phyloP scores from a whole-genome alignment of 1,140 invertebrate species.

The Lethocerus indicus region DNA sequence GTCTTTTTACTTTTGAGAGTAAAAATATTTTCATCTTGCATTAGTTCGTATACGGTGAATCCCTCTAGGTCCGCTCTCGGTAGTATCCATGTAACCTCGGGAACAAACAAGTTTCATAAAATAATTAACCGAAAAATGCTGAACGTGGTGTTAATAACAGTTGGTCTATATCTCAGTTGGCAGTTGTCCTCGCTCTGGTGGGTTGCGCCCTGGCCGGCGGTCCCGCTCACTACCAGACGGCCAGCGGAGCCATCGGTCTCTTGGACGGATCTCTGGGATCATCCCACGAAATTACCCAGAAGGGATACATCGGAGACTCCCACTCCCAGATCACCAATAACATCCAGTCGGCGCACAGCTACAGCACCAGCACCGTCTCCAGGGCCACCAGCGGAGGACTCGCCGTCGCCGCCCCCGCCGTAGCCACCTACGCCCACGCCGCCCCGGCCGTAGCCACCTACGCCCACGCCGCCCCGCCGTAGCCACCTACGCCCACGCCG shows the following conservation, averaged over 20 bases:
- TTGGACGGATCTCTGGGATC: conserved; percentile 26
- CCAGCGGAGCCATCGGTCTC: conserved; percentile 26
- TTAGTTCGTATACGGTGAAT: no score
- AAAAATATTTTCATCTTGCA: no score
- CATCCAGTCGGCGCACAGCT: conserved; percentile 32
- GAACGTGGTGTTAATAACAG: no score
- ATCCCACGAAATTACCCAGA: conserved; percentile 34
- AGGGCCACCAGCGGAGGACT: conserved; percentile 31
- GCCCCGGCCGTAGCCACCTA: conserved; percentile 5
- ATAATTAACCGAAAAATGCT: no score
- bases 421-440: conserved; percentile 27
- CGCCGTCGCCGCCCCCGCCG: conserved; percentile 28
- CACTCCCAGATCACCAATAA: conserved; percentile 30
- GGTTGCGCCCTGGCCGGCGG: conserved; percentile 25
- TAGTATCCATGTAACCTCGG: no score
- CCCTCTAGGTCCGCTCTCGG: no score
- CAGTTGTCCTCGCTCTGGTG: conserved; percentile 22
- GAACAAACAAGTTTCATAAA: no score
- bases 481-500: neutral
- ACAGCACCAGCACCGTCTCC: conserved; percentile 30
- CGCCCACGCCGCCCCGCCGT: neutral
- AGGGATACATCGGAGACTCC: conserved; percentile 31
- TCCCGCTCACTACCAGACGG: conserved; percentile 31
- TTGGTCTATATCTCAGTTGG: no score
- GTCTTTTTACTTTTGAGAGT: no score